Evolutionary conservation across 2,113 vertebrate species (phyloP), one percentile per base, ranked within the genome.

Genomic region (Periophthalmodon schlosseri): DNA sequence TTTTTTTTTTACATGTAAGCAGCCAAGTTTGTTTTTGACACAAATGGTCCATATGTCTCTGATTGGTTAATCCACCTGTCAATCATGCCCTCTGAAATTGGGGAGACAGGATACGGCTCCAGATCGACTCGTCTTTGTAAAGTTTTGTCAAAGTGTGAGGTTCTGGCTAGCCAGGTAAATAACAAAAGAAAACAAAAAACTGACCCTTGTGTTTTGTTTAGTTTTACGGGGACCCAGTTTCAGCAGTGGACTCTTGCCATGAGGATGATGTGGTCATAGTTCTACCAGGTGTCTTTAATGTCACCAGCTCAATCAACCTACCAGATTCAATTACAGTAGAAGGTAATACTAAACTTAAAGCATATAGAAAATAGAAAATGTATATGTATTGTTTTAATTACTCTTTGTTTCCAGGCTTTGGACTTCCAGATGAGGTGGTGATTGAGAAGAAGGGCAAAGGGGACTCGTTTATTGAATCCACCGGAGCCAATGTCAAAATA

Each of bases 401-500:
- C 18, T 39, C 15, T 58, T 20, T 47, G 71, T 80, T 69, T 47
- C 49, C 75, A 98, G 97, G 97, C 5, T 99, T 96, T 70, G 98
- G 97, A 2, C 80, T 95, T 67, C 95, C 97, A 58, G 98, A 99
- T 79, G 98, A 99, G 65, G 92, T 98, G 0, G 95, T 99, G 73
- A 96, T 99, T 79, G 97, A 99, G 89, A 97, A 98, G 80, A 92
- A 73, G 57, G 95, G 94, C 64, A 95, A 95, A 84, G 95, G 96
- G 1, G 96, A 99, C 76, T 92, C 94, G 3, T 99, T 99, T 85
- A 89, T 99, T 71, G 96, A 96, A 69, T 96, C 96, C 8, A 94
- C 93, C 0, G 97, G 95, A 60, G 86, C 84, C 0, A 85, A 93
- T 46, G 77, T 98, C 72, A 94, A 86, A 84, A 94, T 99, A 79